Evolutionary conservation across 1,140 invertebrate species (phyloP), one percentile per base, ranked within the genome.

Genomic region (Bombyx mandarina): DNA sequence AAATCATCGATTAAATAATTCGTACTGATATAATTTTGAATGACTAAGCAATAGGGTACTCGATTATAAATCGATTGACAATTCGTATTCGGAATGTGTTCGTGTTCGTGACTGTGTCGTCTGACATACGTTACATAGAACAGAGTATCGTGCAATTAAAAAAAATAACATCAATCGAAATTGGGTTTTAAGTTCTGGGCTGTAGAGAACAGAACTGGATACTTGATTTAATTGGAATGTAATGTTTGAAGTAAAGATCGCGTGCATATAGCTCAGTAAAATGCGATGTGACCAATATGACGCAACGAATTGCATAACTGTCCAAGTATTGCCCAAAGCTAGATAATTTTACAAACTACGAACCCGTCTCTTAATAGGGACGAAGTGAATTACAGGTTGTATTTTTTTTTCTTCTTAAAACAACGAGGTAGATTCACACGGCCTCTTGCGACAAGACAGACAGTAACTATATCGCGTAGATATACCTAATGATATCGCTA

Each of bases 281-380:
- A 54, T 61, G 57, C 63, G 66, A 71, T 73, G 71, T 73, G 72
- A 69, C 73, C 65, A 65, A 63, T 45, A 63, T 61, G 54, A 63
- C 55, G 69, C 63, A 75, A 77, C 47, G 46, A 42, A 48, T 74
- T 69, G 69, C 67, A 56, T 69, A 73, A 73, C 62, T 63, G 60
- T 62, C 61, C 57, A 63, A 60, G 43, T 58, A 71, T 66, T 75
- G 74, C 76, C 69, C 66, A 54, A 68, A 73, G 70, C 63, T 57
- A 66, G 69, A 71, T 65, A 79, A 75, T 76, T 74, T 75, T 66
- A 71, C 60, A 73, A 75, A 77, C 76, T 62, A 66, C 68, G 62
- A 46, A 69, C 63, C 61, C 62, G 61, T 69, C 69, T 60, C 69
- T 66, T 69, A 71, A 69, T 77, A 69, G 54, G 62, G 56, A 58